phyloP scores from a whole-genome alignment of 2,797 vertebrate species.

The Parauchenoglanis ngamensis region DNA sequence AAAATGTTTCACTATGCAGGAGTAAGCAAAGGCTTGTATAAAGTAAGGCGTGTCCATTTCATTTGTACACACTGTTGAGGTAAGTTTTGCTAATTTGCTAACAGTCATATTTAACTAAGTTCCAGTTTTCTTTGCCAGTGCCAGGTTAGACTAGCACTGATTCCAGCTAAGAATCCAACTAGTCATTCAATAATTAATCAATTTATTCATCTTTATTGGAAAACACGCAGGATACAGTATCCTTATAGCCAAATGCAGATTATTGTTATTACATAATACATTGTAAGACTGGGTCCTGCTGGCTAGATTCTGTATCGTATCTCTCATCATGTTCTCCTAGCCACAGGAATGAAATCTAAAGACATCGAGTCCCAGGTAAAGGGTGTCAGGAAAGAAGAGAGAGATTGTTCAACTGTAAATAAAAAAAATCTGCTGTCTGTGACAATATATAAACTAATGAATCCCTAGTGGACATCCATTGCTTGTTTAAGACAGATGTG shows the following conservation, averaged over 20 bases:
- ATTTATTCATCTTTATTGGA: too few species aligned
- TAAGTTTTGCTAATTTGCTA: too few species aligned
- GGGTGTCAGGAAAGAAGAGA: neutral
- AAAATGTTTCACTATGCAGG: too few species aligned
- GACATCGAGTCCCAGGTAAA: neutral
- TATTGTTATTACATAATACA: neutral
- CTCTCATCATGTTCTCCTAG: neutral
- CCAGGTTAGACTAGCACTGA: neutral
- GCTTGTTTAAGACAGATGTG: neutral
- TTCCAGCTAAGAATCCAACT: neutral
- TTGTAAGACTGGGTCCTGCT: neutral
- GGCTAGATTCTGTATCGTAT: neutral
- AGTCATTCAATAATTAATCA: too few species aligned
- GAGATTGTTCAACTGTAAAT: neutral
- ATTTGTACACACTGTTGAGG: neutral
- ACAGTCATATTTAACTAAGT: too few species aligned
- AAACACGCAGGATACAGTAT: neutral
- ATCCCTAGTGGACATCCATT: neutral
- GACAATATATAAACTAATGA: neutral
- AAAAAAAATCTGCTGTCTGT: neutral
- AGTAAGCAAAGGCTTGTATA: too few species aligned
- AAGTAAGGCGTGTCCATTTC: neutral
- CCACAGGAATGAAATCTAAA: neutral
- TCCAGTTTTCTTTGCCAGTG: too few species aligned
- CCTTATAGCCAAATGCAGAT: neutral